phyloP scores from a whole-genome alignment of 1,140 invertebrate species.

The Drosophila kepulauana region DNA sequence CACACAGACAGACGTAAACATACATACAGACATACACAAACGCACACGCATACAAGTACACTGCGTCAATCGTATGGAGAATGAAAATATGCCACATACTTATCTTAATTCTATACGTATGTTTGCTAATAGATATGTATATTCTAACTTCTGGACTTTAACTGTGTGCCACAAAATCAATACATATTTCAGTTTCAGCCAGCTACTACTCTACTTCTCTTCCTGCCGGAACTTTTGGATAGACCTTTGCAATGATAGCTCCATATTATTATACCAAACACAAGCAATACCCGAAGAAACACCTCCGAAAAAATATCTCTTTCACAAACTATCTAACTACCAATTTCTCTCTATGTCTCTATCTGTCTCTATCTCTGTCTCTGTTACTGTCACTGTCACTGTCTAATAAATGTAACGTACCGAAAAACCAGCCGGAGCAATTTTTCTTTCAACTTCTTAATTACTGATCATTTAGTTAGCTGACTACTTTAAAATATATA shows the following conservation, averaged over 20 bases:
- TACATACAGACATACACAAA: conserved; percentile 1
- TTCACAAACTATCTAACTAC: conserved; percentile 30
- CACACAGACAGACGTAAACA: not conserved
- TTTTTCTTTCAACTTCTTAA: conserved; percentile 36
- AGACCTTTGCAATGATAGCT: conserved; percentile 61
- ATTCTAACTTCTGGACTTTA: conserved; percentile 63
- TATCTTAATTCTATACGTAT: conserved; percentile 65
- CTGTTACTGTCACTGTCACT: conserved; percentile 31
- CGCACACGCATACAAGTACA: conserved; percentile 4
- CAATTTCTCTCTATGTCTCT: conserved; percentile 35
- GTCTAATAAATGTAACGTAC: conserved; percentile 45
- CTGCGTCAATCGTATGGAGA: conserved; percentile 60
- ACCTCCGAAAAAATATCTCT: conserved; percentile 34
- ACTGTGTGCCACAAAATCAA: conserved; percentile 50
- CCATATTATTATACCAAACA: conserved; percentile 30
- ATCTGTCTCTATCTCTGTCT: not conserved
- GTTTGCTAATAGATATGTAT: conserved; percentile 74
- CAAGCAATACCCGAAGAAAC: conserved; percentile 33
- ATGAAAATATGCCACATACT: conserved; percentile 56
- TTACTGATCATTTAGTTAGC: conserved; percentile 38
- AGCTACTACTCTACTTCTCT: conserved; percentile 41
- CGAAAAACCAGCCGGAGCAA: conserved; percentile 34
- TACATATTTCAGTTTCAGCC: conserved; percentile 54
- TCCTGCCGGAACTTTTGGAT: conserved; percentile 65
- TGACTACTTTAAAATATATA: conserved; percentile 32